phyloP scores from a whole-genome alignment of 2,797 vertebrate genomes.

The Furcifer pardalis region DNA sequence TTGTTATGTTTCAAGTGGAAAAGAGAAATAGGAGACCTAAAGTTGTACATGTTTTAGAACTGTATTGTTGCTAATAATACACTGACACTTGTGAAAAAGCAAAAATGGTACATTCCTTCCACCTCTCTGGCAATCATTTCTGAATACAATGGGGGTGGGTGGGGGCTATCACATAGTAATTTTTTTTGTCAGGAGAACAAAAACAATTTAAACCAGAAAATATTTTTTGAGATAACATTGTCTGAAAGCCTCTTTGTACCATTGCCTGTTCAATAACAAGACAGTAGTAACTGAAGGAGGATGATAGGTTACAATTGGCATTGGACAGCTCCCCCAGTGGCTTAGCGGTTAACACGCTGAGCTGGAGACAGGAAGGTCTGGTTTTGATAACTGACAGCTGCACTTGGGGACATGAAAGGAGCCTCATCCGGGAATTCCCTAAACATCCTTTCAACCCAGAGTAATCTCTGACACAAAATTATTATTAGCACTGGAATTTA shows the following conservation, averaged over 20 bases:
- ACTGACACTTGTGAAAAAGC: not conserved
- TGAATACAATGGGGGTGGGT: no score
- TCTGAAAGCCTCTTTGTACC: conserved; percentile 17
- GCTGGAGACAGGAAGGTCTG: no score
- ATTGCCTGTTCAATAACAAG: conserved; percentile 33
- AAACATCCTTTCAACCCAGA: no score
- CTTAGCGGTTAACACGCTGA: no score
- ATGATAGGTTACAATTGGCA: not conserved
- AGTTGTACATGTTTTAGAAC: not conserved
- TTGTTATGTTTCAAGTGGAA: conserved; percentile 5
- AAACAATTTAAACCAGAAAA: not conserved
- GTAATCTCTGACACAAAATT: no score
- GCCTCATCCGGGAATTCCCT: no score
- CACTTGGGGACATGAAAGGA: no score
- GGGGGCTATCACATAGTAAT: not conserved
- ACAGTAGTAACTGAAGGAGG: conserved; percentile 5
- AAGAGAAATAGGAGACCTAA: conserved; percentile 19
- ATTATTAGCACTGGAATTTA: no score
- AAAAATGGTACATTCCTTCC: not conserved
- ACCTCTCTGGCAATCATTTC: not conserved
- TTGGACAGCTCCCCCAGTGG: no score
- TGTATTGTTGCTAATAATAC: not conserved
- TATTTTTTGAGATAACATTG: conserved; percentile 11
- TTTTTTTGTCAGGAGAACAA: not conserved
- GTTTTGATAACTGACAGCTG: no score